Evolutionary conservation across 2,113 vertebrate genomes (phyloP).

Genomic region (Trogon surrucura): DNA sequence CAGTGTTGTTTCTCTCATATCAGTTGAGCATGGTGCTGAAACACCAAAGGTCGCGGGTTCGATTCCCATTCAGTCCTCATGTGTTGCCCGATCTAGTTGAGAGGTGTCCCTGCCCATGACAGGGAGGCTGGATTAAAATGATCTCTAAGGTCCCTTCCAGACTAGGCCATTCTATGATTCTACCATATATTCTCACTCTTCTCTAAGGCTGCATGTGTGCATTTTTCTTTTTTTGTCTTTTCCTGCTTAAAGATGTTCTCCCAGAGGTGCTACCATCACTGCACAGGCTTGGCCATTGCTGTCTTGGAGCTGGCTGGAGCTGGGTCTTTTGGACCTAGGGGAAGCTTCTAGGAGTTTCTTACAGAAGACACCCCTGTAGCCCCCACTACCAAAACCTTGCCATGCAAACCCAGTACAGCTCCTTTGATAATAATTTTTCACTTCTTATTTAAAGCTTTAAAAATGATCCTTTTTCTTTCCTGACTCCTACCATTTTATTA

Average conservation of each 20-base stretch:
- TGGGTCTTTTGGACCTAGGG: no score
- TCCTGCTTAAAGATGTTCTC: neutral
- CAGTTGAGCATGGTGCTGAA: no score
- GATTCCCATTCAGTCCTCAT: no score
- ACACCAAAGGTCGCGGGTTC: no score
- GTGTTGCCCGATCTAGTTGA: no score
- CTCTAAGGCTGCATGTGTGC: neutral
- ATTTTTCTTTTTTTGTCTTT: no score
- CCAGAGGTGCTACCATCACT: neutral
- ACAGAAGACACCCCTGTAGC: neutral
- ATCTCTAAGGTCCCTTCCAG: no score
- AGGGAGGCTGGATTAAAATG: no score
- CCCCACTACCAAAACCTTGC: neutral
- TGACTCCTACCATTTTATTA: neutral
- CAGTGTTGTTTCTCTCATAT: neutral
- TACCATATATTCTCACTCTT: neutral
- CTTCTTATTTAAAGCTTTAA: neutral
- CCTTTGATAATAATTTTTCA: neutral
- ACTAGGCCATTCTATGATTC: no score
- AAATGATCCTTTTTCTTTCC: neutral
- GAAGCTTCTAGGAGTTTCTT: neutral
- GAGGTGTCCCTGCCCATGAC: no score
- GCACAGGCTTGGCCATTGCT: neutral
- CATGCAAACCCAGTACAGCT: neutral
- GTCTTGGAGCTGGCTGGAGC: neutral